These are phyloP conservation scores for Actinernus sp. DNA, from an alignment of 92 coral and sea anemone genomes.

Conservation along the genomic window DNA sequence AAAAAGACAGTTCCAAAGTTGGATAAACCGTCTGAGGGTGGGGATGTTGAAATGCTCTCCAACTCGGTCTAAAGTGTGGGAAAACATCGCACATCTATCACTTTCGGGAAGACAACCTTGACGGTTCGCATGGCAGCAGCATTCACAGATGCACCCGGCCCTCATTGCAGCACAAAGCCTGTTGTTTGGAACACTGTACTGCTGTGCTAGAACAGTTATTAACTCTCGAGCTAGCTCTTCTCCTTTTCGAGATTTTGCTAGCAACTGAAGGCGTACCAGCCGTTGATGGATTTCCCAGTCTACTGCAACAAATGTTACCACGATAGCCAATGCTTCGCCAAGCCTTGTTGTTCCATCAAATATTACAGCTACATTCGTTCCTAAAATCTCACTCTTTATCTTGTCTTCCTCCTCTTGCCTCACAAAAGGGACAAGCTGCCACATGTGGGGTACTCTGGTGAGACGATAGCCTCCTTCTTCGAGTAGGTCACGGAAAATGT, in stretches of 20 bases:
- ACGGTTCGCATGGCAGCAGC: too few relatives aligned
- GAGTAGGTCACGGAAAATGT: slow-evolving; percentile 26
- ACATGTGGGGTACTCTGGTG: slow-evolving; percentile 19
- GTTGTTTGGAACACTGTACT: too few relatives aligned
- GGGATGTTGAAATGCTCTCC: neutral
- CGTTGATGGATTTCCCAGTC: slow-evolving; percentile 17
- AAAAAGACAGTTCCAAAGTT: slow-evolving; percentile 49
- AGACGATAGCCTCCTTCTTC: slow-evolving; percentile 42
- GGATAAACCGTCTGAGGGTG: slow-evolving; percentile 8
- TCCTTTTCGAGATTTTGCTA: too few relatives aligned
- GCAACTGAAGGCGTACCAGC: slow-evolving; percentile 13
- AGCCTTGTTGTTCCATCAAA: slow-evolving; percentile 31
- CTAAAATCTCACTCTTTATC: slow-evolving; percentile 11
- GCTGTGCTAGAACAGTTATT: too few relatives aligned
- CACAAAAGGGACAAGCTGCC: slow-evolving; percentile 27
- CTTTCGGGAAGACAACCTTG: too few relatives aligned
- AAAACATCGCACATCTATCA: too few relatives aligned
- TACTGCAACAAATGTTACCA: slow-evolving; percentile 1
- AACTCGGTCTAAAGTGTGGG: too few relatives aligned
- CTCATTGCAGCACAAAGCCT: too few relatives aligned
- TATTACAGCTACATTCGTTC: slow-evolving; percentile 28
- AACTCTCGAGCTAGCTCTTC: too few relatives aligned
- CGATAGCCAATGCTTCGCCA: too few relatives aligned
- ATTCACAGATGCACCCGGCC: too few relatives aligned
- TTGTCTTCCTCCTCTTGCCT: slow-evolving; percentile 20